Evolutionary conservation across 2,888 invertebrate genomes (phyloP), one percentile per base, ranked within the genome.

Genomic region (Cephalotes varians): DNA sequence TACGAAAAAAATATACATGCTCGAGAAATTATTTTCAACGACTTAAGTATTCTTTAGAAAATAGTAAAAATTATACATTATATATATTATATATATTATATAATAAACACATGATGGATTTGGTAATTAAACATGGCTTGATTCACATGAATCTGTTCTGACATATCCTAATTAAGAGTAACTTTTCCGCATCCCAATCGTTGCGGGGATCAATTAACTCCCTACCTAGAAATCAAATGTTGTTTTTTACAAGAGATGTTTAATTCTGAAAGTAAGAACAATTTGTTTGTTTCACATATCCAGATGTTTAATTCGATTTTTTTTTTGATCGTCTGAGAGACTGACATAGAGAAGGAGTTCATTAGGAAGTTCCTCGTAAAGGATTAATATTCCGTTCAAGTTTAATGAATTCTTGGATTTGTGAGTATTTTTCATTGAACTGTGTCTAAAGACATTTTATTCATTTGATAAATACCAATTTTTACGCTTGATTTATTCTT

Each of bases 381-480:
- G 25, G 49, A 34, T 10, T 62, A 47, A 73, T 62, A 74, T 25
- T 21, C 10, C 9, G 60, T 62, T 62, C 21, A 74, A 74, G 12
- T 74, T 74, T 62, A 74, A 74, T 74, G 25, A 74, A 31, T 62
- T 25, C 34, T 74, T 18, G 21, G 74, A 62, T 62, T 49, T 74
- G 47, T 34, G 47, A 49, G 21, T 73, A 73, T 62, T 62, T 47
- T 62, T 47, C 21, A 15, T 56, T 40, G n/a, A 9, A 21, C n/a
- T 44, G n/a, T 40, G 25, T 12, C 10, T 37, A 71, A 69, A 69
- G 49, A 51, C 67, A 51, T 15, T 49, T 49, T 2, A 25, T 72
- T 72, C 37, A n/a, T 31, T 34, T 21, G 72, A 72, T 56, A 28
- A 25, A 58, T 28, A 28, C 40, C 58, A 72, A 58, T 72, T 72